Evolutionary conservation across 2,797 vertebrate species (phyloP).

Genomic region (Lophius americanus): DNA sequence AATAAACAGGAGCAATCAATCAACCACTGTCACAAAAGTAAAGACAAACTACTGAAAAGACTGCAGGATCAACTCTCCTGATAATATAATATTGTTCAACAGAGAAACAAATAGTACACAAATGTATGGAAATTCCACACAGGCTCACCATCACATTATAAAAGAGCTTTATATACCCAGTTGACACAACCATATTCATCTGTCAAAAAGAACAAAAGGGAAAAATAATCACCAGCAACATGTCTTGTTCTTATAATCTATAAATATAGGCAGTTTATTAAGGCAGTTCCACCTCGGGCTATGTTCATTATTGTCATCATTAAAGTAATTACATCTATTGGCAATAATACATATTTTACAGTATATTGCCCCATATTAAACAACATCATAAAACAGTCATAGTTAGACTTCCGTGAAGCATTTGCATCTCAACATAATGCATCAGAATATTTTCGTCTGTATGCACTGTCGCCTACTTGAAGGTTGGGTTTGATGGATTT

Average conservation of each 20-base stretch:
- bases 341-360: too few species aligned
- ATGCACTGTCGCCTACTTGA: neutral
- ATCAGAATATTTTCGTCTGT: neutral
- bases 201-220: too few species aligned
- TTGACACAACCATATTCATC: neutral
- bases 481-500: neutral
- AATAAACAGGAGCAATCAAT: constrained; percentile 3
- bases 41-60: neutral
- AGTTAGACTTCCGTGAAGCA: too few species aligned
- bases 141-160: constrained; percentile 13
- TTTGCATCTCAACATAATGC: neutral
- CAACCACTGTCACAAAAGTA: constrained; percentile 8
- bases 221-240: too few species aligned
- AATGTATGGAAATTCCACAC: neutral
- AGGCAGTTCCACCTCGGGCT: too few species aligned
- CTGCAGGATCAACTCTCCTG: neutral
- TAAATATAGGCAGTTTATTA: too few species aligned
- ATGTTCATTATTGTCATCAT: too few species aligned
- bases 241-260: too few species aligned
- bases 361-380: too few species aligned
- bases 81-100: neutral
- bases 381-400: too few species aligned
- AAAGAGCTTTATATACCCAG: constrained; percentile 18
- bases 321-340: too few species aligned
- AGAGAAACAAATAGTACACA: constrained; percentile 4